phyloP scores from a whole-genome alignment of 64 coral and sea anemone species.

The Cladopsammia gracilis region DNA sequence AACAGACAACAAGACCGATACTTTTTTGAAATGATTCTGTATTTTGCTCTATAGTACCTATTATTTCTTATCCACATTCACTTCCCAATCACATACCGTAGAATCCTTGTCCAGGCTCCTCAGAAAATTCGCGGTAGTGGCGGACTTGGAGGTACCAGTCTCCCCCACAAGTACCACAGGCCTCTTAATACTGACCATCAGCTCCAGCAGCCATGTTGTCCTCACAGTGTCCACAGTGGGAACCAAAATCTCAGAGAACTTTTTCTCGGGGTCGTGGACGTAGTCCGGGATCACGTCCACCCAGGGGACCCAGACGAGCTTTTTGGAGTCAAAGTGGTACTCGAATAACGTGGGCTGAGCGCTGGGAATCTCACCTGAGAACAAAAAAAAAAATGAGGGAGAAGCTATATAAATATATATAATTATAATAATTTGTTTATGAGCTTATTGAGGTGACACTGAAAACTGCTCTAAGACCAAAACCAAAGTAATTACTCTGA shows the following conservation, averaged over 20 bases:
- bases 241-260: constrained; percentile 98
- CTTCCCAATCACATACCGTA: constrained; percentile 56
- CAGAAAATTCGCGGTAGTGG: constrained; percentile 93
- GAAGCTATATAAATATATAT: no score
- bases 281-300: constrained; percentile 95
- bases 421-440: no score
- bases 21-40: no score
- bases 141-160: constrained; percentile 97
- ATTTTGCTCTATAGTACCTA: no score
- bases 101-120: constrained; percentile 85
- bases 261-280: constrained; percentile 91
- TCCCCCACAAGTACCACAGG: constrained; percentile 95
- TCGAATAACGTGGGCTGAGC: constrained; percentile 90
- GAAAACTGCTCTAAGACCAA: no score
- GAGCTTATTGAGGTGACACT: no score
- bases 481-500: no score
- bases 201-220: constrained; percentile 95
- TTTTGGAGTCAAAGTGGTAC: constrained; percentile 95
- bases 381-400: background rate
- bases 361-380: constrained; percentile 88
- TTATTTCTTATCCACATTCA: background rate
- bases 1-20: no score
- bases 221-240: constrained; percentile 98
- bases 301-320: constrained; percentile 94
- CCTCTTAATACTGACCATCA: constrained; percentile 92